Conservation (phyloP, 2,888 invertebrate species). For the Andrena trimmerana region DNA sequence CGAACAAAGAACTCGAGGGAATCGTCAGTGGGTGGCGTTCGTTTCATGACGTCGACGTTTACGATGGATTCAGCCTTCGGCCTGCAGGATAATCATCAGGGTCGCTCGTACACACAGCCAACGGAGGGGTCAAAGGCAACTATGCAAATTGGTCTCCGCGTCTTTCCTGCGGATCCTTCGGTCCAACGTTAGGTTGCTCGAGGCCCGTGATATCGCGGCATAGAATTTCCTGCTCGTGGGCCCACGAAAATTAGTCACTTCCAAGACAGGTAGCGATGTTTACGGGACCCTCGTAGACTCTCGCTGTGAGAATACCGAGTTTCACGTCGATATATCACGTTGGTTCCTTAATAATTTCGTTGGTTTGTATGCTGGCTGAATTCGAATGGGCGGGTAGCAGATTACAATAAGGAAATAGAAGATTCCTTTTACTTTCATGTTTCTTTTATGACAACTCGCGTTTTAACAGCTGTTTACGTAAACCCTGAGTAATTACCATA, state of each 20-base stretch:
- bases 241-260: conserved; percentile 60
- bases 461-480: not conserved
- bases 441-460: not conserved
- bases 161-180: conserved; percentile 25
- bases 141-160: conserved; percentile 71
- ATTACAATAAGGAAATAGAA: not conserved
- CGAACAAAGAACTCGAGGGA: conserved; percentile 51
- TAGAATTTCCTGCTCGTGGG: conserved; percentile 33
- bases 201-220: conserved; percentile 28
- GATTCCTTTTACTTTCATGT: conserved; percentile 6
- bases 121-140: conserved; percentile 71
- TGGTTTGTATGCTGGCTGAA: conserved; percentile 1
- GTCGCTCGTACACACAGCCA: conserved; percentile 50
- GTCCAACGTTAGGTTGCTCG: conserved; percentile 19
- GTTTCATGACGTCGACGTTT: conserved; percentile 72
- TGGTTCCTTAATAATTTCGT: conserved; percentile 6
- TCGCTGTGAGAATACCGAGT: not conserved
- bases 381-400: conserved; percentile 5
- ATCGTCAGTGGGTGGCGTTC: conserved; percentile 65
- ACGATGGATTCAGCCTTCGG: conserved; percentile 70
- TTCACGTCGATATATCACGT: conserved; percentile 22
- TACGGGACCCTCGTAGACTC: conserved; percentile 25
- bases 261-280: conserved; percentile 56
- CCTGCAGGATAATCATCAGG: conserved; percentile 73
- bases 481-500: conserved; percentile 13